Evolutionary conservation across 2,888 invertebrate species (phyloP).

Genomic region (Apotomis capreana): DNA sequence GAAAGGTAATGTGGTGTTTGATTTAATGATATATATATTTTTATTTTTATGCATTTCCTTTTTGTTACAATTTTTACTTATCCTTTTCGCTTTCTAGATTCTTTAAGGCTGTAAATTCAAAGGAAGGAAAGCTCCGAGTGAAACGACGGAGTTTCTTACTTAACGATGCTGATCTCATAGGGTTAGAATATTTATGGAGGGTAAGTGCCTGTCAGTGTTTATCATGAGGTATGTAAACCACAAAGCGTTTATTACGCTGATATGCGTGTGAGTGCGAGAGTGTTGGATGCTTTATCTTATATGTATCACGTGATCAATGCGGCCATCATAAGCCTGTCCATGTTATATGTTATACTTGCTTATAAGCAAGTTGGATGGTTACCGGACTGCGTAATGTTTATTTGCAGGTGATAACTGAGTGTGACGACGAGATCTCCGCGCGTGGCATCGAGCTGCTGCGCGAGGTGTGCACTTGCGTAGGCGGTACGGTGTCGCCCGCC

Average conservation of each 20-base stretch:
- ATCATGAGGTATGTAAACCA: background rate
- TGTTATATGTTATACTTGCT: background rate
- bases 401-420: constrained; percentile 90
- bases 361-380: background rate
- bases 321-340: no score
- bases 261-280: no score
- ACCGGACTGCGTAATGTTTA: constrained; percentile 7
- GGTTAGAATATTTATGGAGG: constrained; percentile 98
- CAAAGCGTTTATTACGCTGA: no score
- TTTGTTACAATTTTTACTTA: no score
- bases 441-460: constrained; percentile 95
- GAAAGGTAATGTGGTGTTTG: constrained; percentile 77
- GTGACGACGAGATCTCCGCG: constrained; percentile 95
- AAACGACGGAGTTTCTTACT: constrained; percentile 93
- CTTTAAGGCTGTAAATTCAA: constrained; percentile 97
- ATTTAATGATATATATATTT: no score
- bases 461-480: constrained; percentile 96
- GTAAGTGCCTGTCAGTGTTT: constrained; percentile 74
- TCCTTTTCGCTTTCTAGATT: constrained; percentile 82
- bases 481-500: constrained; percentile 91
- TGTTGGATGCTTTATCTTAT: no score
- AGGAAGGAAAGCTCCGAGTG: constrained; percentile 95
- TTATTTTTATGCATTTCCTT: no score
- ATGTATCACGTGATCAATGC: no score
- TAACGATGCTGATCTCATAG: constrained; percentile 97